Evolutionary conservation across 2,797 vertebrate species (phyloP).

Genomic region (Apodemus agrarius): DNA sequence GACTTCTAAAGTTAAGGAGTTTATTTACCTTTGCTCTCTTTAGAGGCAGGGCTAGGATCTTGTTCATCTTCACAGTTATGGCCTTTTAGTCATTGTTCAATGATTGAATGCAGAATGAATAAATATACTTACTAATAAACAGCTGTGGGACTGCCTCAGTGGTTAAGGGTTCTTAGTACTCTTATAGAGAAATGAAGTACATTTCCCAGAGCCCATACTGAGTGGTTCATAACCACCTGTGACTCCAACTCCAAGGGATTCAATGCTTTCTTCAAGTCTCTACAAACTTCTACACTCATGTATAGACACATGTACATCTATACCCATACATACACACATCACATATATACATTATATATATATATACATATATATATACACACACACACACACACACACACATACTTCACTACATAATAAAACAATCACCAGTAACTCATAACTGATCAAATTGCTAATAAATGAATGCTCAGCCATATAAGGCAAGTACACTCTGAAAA

Average conservation of each 20-base stretch:
- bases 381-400: background rate
- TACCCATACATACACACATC: background rate
- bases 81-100: background rate
- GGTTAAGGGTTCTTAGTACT: background rate
- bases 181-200: background rate
- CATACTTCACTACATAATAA: no score
- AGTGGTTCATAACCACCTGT: background rate
- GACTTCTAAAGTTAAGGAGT: background rate
- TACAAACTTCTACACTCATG: background rate
- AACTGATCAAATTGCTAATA: background rate
- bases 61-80: background rate
- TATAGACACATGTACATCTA: no score
- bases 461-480: background rate
- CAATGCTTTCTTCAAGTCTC: background rate
- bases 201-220: background rate
- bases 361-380: background rate
- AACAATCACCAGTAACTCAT: background rate
- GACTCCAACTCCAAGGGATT: background rate
- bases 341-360: background rate
- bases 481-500: background rate
- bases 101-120: background rate
- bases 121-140: slow-evolving; percentile 2
- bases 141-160: background rate
- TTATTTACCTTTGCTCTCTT: background rate
- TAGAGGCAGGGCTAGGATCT: background rate